Percentiles rank a stretch among this genome's conserved stretches.
Evolutionary conservation across 1,140 invertebrate genomes (phyloP).

Genomic region (Halesus radiatus): DNA sequence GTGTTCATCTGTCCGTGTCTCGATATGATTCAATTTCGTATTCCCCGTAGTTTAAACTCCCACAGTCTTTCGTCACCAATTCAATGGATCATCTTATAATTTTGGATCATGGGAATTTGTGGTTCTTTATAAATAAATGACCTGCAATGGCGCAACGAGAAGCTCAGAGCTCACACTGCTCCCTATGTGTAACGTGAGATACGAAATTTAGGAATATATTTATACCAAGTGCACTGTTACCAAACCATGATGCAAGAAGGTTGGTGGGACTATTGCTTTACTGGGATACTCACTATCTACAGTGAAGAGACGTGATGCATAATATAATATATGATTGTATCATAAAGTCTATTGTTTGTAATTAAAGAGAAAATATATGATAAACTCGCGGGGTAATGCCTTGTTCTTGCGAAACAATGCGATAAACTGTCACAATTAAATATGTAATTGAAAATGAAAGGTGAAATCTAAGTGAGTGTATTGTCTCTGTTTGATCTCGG

Average conservation of each 20-base stretch:
- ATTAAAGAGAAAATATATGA: slow-evolving; percentile 10
- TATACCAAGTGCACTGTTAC: not conserved
- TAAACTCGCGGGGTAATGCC: not conserved
- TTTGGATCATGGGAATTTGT: slow-evolving; percentile 12
- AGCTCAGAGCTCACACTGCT: not conserved
- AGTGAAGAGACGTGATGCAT: not conserved
- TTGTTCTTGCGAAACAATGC: not conserved
- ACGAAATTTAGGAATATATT: not conserved
- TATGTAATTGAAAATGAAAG: not conserved
- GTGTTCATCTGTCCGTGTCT: no score
- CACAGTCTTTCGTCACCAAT: slow-evolving; percentile 3
- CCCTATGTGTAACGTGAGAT: slow-evolving; percentile 16
- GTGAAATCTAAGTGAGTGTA: not conserved
- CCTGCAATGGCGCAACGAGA: not conserved
- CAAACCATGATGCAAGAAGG: not conserved
- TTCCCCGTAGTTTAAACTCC: no score
- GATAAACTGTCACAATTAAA: not conserved
- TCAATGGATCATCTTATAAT: slow-evolving; percentile 8
- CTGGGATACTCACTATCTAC: not conserved
- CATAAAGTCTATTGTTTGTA: not conserved
- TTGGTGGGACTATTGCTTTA: not conserved
- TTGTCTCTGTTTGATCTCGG: no score
- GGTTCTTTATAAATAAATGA: not conserved
- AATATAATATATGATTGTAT: not conserved
- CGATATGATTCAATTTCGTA: no score